phyloP scores from a whole-genome alignment of 2,797 vertebrate genomes.

The Cetoscarus ocellatus region DNA sequence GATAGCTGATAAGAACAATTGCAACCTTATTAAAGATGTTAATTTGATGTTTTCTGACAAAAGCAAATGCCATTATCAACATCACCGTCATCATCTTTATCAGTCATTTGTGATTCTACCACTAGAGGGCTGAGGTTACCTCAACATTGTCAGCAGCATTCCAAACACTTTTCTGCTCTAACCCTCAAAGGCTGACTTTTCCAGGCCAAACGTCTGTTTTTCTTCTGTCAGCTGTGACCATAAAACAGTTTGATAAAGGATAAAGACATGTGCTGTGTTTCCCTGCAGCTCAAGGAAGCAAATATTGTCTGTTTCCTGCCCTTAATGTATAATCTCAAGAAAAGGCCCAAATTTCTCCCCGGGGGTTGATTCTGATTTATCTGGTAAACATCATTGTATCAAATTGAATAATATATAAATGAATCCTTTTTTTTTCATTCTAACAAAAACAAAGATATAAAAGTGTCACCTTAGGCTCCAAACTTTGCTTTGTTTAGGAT shows the following conservation, averaged over 20 bases:
- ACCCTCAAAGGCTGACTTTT: background rate
- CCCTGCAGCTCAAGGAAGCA: no score
- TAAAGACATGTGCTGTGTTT: conserved; percentile 6
- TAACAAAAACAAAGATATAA: no score
- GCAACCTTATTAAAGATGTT: no score
- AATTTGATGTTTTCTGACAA: no score
- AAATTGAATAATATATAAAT: no score
- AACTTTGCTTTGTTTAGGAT: background rate
- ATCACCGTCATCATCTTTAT: background rate
- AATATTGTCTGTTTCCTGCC: no score
- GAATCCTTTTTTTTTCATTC: no score
- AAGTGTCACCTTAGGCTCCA: background rate
- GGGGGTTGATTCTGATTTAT: background rate
- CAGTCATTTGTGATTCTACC: conserved; percentile 16
- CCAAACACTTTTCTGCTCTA: background rate
- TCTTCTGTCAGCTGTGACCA: background rate
- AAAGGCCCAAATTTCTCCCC: no score
- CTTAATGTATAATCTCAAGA: no score
- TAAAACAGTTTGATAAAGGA: background rate
- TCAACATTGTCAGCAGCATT: conserved; percentile 2
- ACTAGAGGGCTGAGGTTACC: conserved; percentile 46
- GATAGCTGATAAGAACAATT: no score
- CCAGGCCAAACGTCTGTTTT: background rate
- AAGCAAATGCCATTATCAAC: no score
- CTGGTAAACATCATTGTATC: background rate